phyloP scores from a whole-genome alignment of 2,888 invertebrate genomes.

The Osmoderma eremita region DNA sequence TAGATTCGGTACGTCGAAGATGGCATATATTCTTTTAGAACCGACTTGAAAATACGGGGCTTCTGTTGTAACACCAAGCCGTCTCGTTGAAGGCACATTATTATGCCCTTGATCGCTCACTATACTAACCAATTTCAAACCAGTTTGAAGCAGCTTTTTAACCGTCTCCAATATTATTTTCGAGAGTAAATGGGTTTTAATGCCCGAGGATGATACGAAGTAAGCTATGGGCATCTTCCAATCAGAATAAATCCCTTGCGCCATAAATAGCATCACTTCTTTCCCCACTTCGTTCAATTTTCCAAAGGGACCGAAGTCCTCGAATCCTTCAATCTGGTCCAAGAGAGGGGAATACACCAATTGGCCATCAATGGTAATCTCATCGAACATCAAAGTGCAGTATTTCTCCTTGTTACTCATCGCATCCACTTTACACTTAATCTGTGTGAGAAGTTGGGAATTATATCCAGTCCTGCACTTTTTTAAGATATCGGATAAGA shows the following conservation, averaged over 20 bases:
- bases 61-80: conserved; percentile 14
- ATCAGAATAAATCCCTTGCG: conserved; percentile 31
- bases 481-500: not conserved
- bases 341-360: conserved; percentile 25
- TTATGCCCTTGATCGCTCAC: conserved; percentile 28
- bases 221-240: conserved; percentile 42
- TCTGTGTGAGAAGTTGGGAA: not conserved
- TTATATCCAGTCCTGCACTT: conserved; percentile 25
- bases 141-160: conserved; percentile 13
- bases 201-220: conserved; percentile 31
- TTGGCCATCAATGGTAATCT: conserved; percentile 11
- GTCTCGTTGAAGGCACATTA: conserved; percentile 13
- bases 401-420: conserved; percentile 22
- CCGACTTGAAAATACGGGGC: conserved; percentile 16
- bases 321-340: conserved; percentile 41
- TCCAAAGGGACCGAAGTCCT: conserved; percentile 41
- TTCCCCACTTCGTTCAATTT: conserved; percentile 11
- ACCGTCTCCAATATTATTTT: conserved; percentile 30
- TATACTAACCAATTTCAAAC: conserved; percentile 18
- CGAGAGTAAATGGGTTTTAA: conserved; percentile 21
- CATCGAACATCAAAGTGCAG: conserved; percentile 33
- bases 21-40: conserved; percentile 7
- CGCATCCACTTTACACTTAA: conserved; percentile 15
- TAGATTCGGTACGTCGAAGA: conserved; percentile 21
- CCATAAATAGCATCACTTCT: conserved; percentile 37